phyloP scores from a whole-genome alignment of 2,888 invertebrate species.

The Phyto melanocephala region DNA sequence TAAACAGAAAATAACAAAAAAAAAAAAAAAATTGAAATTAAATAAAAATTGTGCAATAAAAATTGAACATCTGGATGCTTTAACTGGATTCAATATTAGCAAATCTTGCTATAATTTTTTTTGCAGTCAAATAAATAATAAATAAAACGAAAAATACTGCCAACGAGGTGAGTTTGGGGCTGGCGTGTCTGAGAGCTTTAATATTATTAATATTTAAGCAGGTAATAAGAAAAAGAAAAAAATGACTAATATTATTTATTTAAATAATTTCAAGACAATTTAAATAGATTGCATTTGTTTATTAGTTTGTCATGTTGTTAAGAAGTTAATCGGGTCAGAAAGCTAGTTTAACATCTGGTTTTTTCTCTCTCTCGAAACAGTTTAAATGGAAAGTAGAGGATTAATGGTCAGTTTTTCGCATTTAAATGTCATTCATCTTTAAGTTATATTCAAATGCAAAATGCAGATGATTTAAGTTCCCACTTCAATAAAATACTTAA shows the following conservation, averaged over 20 bases:
- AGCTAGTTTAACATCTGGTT: constrained; percentile 44
- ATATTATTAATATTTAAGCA: neutral
- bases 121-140: neutral
- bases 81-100: constrained; percentile 30
- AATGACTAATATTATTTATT: constrained; percentile 18
- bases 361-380: neutral
- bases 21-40: no score
- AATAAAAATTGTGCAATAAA: constrained; percentile 39
- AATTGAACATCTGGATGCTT: constrained; percentile 47
- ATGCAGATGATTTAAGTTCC: no score
- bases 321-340: constrained; percentile 9
- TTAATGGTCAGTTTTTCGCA: no score
- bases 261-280: constrained; percentile 14
- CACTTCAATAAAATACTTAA: no score
- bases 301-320: constrained; percentile 1
- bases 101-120: neutral
- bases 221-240: neutral
- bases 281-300: constrained; percentile 22
- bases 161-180: neutral
- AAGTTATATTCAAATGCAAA: no score
- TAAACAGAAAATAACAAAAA: neutral
- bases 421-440: no score
- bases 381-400: neutral
- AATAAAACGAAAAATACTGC: neutral
- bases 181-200: neutral